phyloP scores from a whole-genome alignment of 2,888 invertebrate species.

The Deilephila porcellus region DNA sequence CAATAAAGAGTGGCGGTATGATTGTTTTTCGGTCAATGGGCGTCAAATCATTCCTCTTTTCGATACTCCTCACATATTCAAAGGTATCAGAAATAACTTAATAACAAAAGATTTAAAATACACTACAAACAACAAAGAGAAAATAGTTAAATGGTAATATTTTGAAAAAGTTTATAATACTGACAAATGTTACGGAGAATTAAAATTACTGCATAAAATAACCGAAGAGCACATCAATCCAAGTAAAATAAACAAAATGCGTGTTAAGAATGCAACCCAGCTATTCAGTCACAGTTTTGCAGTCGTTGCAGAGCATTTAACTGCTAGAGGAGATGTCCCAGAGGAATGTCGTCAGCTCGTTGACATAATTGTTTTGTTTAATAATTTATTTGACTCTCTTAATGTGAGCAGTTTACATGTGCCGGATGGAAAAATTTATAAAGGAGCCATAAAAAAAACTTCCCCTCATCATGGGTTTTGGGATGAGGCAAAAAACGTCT shows the following conservation, averaged over 20 bases:
- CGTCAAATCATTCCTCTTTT: slow-evolving; percentile 40
- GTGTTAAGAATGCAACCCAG: slow-evolving; percentile 45
- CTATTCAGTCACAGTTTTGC: slow-evolving; percentile 49
- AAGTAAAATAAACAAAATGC: slow-evolving; percentile 49
- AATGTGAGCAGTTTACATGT: slow-evolving; percentile 35
- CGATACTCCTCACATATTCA: slow-evolving; percentile 45
- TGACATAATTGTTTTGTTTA: slow-evolving; percentile 29
- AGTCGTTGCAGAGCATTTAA: slow-evolving; percentile 39
- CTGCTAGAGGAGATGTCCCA: slow-evolving; percentile 31
- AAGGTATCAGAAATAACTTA: slow-evolving; percentile 46
- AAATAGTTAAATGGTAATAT: slow-evolving; percentile 46
- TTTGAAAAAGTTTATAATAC: slow-evolving; percentile 40
- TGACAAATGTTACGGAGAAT: slow-evolving; percentile 37
- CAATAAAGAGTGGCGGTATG: slow-evolving; percentile 38
- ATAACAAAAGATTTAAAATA: slow-evolving; percentile 42
- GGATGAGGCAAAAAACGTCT: background rate
- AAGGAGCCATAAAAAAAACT: slow-evolving; percentile 33
- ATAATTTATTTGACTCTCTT: slow-evolving; percentile 41
- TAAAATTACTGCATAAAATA: background rate
- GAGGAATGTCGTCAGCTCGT: slow-evolving; percentile 28
- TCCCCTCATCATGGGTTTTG: slow-evolving; percentile 31
- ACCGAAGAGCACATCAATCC: background rate
- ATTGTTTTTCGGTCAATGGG: slow-evolving; percentile 35
- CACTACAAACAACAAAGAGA: slow-evolving; percentile 40
- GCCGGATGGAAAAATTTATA: slow-evolving; percentile 39